Base-by-base conservation (phyloP, 1,140 invertebrate species). In the Lordiphosa collinella region DNA sequence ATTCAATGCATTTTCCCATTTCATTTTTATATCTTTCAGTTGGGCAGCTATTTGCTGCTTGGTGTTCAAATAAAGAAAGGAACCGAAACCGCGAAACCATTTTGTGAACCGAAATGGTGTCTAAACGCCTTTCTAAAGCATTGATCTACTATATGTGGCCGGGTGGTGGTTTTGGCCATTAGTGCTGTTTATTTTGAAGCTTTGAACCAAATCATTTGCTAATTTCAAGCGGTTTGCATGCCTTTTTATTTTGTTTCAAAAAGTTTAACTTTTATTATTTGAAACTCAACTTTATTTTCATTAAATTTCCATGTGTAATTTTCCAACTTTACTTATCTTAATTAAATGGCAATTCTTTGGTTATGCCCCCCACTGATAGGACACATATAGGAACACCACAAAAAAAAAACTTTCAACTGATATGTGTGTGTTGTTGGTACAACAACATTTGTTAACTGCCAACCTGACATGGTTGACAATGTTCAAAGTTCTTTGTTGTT, bases 391-490 rank as follows among this genome's bases (percentile, higher is more conserved):
- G 31, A 29, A 29, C 25, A 29, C 25, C 25, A 29, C 25, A 29
- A 8, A 29, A 25, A 25, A 25, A 40, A 44, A 47, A 11, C 49
- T 34, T 47, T 34, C 12, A 58, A 40, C 47, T 36, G 52, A 51
- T 37, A 37, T 49, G 56, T 69, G 74, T 34, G 47, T n/a, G n/a
- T n/a, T n/a, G n/a, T 48, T 35, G 58, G 40, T 46, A 51, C 51
- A 60, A 51, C 47, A 54, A 67, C 62, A 67, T 66, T 67, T 68
- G 53, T 59, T 51, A 60, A 47, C 55, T 16, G 41, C 38, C 36
- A 48, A 52, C 25, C 29, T 65, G 65, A 82, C 70, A 74, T 65
- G 69, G 31, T 47, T 58, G 40, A 73, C 58, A 79, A 51, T 70
- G 63, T 44, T 52, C 53, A 59, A 66, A 43, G 63, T 35, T 49